Base-by-base conservation (phyloP, 35 echinoderm and acorn worm species). In the Heliocidaris tuberculata region DNA sequence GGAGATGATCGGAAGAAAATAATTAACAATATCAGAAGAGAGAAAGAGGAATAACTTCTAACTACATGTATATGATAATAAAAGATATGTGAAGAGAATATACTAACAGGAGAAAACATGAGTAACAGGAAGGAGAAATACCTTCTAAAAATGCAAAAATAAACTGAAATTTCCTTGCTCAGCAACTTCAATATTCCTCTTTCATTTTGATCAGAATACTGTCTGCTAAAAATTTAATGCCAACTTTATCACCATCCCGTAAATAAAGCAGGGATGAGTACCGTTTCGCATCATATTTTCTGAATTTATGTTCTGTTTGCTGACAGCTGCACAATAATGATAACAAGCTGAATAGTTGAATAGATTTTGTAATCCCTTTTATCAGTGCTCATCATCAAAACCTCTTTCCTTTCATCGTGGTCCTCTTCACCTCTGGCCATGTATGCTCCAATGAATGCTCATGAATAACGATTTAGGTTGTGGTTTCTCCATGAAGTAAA, bases 331-430 rank as follows among this genome's bases (percentile, higher is more conserved):
- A 27, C 65, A 78, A 78, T n/a, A 78, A 78, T 78, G 21, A 78
- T 78, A 78, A 78, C 65, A n/a, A n/a, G 21, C 27, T 78, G 65
- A 78, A 78, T 78, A 78, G 65, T 78, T 78, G 65, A 78, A 78
- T 78, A 78, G 65, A 78, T 21, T 78, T 78, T 78, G 65, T 78
- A 78, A 78, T 78, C 65, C 65, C 65, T 24, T 21, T 78, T 78
- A 78, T 78, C 65, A n/a, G 65, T 78, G 65, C 65, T 78, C 65
- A 78, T 78, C 65, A 78, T 78, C 65, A 78, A 78, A 78, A 78
- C 52, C 27, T 78, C 65, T 78, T 78, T 78, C 65, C 27, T 78
- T 6, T 78, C 65, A 78, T 78, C 17, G 21, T n/a, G 61, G 7
- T 78, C 65, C 65, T 24, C 65, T 78, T 78, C 65, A 78, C 65